Base-by-base conservation (phyloP, 2,888 invertebrate species). In the Mycalesis mineus region DNA sequence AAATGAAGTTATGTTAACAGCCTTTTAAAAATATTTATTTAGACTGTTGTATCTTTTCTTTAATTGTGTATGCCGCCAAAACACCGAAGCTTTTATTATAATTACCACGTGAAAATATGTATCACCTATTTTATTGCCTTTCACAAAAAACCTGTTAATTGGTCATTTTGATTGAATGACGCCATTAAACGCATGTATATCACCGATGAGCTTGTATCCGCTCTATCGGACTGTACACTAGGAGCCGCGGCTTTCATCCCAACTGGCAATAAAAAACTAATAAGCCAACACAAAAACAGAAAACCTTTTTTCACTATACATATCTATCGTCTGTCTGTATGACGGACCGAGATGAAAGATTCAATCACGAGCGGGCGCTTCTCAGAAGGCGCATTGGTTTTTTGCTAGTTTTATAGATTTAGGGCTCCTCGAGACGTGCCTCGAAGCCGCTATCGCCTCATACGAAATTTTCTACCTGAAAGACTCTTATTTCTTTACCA, bases 321-420 rank as follows among this genome's bases (percentile, higher is more conserved):
- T 62, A 60, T 58, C 60, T 64, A 65, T 62, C 63, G 64, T 74
- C 69, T 66, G 68, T 67, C 69, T 64, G 71, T 73, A 71, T 74
- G 78, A 62, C 65, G 74, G 73, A 66, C 68, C 71, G 65, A 80
- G 80, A 83, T 79, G 82, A 80, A 81, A 84, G 80, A 84, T 84
- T 84, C 84, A 84, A 85, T 85, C 86, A 85, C 80, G 80, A 75
- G 62, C 71, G 73, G 68, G 66, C 73, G 81, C 75, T 88, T 87
- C 85, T 75, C 75, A 82, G 84, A 87, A 86, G 73, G 64, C 69
- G 69, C 69, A 49, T 62, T 63, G 57, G 58, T 63, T 80, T 82
- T 79, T 77, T 74, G 74, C 68, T 59, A 59, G 60, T 55, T 65
- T 62, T 63, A 75, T 72, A 71, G 71, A 78, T 80, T 79, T 77